phyloP scores from a whole-genome alignment of 2,888 invertebrate species.

The Odontocerum albicorne region DNA sequence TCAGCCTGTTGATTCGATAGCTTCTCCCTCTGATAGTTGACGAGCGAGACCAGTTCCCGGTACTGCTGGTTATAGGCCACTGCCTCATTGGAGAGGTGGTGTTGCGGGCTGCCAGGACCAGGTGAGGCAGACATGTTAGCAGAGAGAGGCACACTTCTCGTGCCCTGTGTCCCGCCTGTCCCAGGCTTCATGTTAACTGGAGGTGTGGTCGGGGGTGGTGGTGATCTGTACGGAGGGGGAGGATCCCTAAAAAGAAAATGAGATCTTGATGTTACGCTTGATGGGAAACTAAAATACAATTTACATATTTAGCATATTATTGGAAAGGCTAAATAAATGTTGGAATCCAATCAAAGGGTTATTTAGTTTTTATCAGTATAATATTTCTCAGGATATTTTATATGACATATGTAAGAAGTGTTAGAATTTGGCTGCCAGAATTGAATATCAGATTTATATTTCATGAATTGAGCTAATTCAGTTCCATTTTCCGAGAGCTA shows the following conservation, averaged over 20 bases:
- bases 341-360: no score
- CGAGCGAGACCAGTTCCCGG: conserved; percentile 81
- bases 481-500: no score
- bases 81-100: conserved; percentile 53
- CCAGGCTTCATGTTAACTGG: conserved; percentile 40
- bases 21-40: conserved; percentile 90
- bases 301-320: no score
- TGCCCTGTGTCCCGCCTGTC: conserved; percentile 43
- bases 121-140: conserved; percentile 41
- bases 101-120: conserved; percentile 43
- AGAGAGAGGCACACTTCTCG: conserved; percentile 42
- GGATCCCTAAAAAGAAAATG: conserved; percentile 47
- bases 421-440: no score
- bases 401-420: no score
- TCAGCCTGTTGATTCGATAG: conserved; percentile 87
- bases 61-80: conserved; percentile 75
- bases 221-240: conserved; percentile 56
- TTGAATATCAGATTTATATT: no score
- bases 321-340: neutral
- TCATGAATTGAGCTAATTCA: no score
- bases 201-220: conserved; percentile 48
- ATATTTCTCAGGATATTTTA: no score
- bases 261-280: no score
- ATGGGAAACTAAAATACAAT: no score
- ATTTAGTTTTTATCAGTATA: no score